Percentiles rank a stretch among this genome's conserved stretches.
Evolutionary conservation across 2,888 invertebrate species (phyloP).

Genomic region (Perizoma affinitatum): DNA sequence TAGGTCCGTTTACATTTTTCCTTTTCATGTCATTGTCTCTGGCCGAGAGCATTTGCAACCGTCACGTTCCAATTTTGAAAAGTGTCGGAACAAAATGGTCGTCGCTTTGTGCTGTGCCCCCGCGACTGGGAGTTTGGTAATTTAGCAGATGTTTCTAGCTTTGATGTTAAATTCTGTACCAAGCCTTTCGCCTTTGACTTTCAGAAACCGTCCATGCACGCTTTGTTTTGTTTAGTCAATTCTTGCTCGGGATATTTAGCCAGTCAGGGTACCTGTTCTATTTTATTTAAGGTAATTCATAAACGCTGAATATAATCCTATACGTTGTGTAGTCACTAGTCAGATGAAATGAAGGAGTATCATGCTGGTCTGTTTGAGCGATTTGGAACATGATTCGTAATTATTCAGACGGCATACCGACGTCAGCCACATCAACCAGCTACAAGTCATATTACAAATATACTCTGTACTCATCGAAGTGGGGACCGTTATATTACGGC

Average conservation of each 20-base stretch:
- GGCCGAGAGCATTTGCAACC: slow-evolving; percentile 81
- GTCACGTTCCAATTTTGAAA: slow-evolving; percentile 85
- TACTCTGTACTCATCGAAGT: background rate
- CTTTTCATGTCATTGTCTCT: slow-evolving; percentile 84
- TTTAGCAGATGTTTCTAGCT: slow-evolving; percentile 77
- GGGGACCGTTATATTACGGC: too few relatives aligned
- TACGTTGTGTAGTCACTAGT: background rate
- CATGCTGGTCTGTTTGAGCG: slow-evolving; percentile 34
- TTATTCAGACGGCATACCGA: slow-evolving; percentile 78
- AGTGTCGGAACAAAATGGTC: slow-evolving; percentile 84
- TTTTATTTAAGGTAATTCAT: too few relatives aligned
- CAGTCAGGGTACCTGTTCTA: too few relatives aligned
- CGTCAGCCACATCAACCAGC: slow-evolving; percentile 74
- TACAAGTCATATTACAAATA: slow-evolving; percentile 73
- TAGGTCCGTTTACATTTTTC: slow-evolving; percentile 83
- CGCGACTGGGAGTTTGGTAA: slow-evolving; percentile 71
- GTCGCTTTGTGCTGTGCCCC: slow-evolving; percentile 76
- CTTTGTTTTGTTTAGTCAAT: slow-evolving; percentile 14
- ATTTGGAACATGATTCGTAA: slow-evolving; percentile 72
- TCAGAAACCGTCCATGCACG: slow-evolving; percentile 18
- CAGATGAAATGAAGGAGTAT: background rate
- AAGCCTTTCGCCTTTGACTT: slow-evolving; percentile 38
- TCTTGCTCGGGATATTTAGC: background rate
- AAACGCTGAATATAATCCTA: too few relatives aligned
- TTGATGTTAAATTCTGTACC: slow-evolving; percentile 59